Evolutionary conservation across 2,797 vertebrate species (phyloP).

Genomic region (Bovichtus diacanthus): DNA sequence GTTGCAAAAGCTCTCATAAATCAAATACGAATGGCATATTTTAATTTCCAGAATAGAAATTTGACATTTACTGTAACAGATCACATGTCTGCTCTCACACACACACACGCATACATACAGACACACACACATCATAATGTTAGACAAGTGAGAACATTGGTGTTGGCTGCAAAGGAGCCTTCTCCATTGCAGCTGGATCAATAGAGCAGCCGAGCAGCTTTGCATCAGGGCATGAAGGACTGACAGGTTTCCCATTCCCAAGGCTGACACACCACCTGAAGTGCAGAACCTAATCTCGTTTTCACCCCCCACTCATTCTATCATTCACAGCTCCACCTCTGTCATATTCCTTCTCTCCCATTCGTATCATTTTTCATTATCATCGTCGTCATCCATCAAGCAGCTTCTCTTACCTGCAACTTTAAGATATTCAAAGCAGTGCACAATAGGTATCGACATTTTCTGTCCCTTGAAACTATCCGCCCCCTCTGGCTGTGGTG

Average conservation of each 20-base stretch:
- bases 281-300: constrained; percentile 67
- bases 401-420: constrained; percentile 37
- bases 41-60: constrained; percentile 12
- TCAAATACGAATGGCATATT: constrained; percentile 1
- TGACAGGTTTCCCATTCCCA: constrained; percentile 60
- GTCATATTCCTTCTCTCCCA: constrained; percentile 51
- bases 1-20: constrained; percentile 4
- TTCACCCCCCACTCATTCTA: constrained; percentile 46
- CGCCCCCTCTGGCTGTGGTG: constrained; percentile 38
- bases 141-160: constrained; percentile 34
- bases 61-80: constrained; percentile 26
- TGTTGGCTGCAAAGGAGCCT: constrained; percentile 31
- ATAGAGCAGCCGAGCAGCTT: constrained; percentile 56
- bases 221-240: constrained; percentile 49
- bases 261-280: constrained; percentile 66
- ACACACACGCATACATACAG: neutral
- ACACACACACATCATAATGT: constrained; percentile 23
- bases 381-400: constrained; percentile 63
- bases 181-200: constrained; percentile 59
- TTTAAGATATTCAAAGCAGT: constrained; percentile 57
- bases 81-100: neutral
- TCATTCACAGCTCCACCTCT: constrained; percentile 56
- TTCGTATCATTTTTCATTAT: constrained; percentile 74
- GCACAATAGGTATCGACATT: constrained; percentile 56
- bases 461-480: constrained; percentile 62